Conservation (phyloP, 2,888 invertebrate genomes). For the Polyploca ridens region DNA sequence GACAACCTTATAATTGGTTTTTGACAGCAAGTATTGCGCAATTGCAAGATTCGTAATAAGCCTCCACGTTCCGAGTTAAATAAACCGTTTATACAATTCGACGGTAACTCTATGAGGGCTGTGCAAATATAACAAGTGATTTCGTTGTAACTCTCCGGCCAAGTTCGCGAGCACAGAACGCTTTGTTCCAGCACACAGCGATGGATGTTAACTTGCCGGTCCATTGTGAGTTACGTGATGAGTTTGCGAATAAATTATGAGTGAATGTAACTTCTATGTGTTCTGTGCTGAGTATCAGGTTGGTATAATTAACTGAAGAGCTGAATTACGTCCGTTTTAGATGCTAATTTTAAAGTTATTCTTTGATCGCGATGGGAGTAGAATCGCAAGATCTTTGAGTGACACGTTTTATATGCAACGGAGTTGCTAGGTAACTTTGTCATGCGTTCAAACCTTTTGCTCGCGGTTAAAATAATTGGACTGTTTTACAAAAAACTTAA, state of each 20-base stretch:
- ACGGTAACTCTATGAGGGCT: constrained; percentile 36
- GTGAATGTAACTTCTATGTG: constrained; percentile 37
- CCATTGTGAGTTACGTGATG: constrained; percentile 59
- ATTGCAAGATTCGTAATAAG: constrained; percentile 1
- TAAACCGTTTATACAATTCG: constrained; percentile 45
- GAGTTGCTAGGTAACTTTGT: too few species aligned
- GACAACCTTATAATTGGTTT: background rate
- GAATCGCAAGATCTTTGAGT: too few species aligned
- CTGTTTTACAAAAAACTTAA: too few species aligned
- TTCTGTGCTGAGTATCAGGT: background rate
- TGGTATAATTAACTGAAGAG: background rate
- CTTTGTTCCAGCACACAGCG: constrained; percentile 44
- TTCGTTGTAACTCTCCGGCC: constrained; percentile 46
- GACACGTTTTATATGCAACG: too few species aligned
- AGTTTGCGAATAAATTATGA: constrained; percentile 66
- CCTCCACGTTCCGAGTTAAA: constrained; percentile 33
- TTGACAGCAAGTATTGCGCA: background rate
- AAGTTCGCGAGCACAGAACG: constrained; percentile 24
- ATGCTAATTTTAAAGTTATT: background rate
- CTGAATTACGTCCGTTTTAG: background rate
- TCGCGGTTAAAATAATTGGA: too few species aligned
- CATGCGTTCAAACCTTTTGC: too few species aligned
- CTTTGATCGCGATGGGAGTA: background rate
- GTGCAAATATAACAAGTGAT: constrained; percentile 58
- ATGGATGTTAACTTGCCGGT: constrained; percentile 57